Conservation (phyloP, 2,113 vertebrate genomes). For the Oryzias curvinotus region DNA sequence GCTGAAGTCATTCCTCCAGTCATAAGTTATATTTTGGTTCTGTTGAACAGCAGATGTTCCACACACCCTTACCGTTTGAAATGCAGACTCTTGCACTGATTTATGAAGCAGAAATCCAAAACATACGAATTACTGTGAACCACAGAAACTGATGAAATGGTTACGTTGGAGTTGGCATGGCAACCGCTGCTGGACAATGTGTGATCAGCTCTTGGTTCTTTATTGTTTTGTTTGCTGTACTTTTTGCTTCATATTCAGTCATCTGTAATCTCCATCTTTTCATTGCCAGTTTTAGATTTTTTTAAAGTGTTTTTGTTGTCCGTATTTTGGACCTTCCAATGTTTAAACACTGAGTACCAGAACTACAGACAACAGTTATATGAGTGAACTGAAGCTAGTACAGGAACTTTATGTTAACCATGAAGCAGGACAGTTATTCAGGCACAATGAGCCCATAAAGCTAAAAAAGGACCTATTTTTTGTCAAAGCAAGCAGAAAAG, state of each 20-base stretch:
- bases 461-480: conserved; percentile 32
- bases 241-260: conserved; percentile 6
- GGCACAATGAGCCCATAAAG: conserved; percentile 69
- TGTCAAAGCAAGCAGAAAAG: conserved; percentile 30
- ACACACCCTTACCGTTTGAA: conserved; percentile 6
- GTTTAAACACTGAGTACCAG: conserved; percentile 36
- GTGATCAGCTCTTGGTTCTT: conserved; percentile 14
- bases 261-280: conserved; percentile 12
- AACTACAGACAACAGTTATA: conserved; percentile 65
- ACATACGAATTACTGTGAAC: conserved; percentile 45
- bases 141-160: conserved; percentile 48
- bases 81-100: conserved; percentile 32
- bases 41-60: conserved; percentile 27
- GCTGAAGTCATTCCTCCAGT: conserved; percentile 14
- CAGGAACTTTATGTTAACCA: conserved; percentile 34
- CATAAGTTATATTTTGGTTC: conserved; percentile 12
- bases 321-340: conserved; percentile 44
- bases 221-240: conserved; percentile 4
- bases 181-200: conserved; percentile 22
- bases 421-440: conserved; percentile 50
- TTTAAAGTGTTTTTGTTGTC: conserved; percentile 32
- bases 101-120: conserved; percentile 42
- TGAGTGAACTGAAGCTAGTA: conserved; percentile 47
- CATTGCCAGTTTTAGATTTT: conserved; percentile 6
- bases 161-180: conserved; percentile 49